Conservation (phyloP, 2,888 invertebrate species). For the Epistrophe eligans region DNA sequence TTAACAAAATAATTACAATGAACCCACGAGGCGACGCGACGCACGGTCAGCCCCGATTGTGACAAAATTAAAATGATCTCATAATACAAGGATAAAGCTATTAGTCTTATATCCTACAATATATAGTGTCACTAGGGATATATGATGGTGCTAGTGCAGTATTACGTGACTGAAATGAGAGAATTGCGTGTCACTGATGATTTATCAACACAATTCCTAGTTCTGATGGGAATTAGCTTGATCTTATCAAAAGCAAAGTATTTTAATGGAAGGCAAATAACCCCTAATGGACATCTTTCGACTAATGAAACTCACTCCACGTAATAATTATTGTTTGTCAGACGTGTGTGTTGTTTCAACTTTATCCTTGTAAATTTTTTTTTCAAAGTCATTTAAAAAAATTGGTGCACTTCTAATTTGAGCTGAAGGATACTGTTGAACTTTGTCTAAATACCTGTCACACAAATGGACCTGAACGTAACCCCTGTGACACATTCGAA, state of each 20-base stretch:
- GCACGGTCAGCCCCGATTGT: neutral
- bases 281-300: constrained; percentile 72
- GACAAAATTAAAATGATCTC: constrained; percentile 16
- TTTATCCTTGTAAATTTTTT: neutral
- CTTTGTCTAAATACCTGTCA: no score
- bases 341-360: neutral
- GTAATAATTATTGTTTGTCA: neutral
- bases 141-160: constrained; percentile 72
- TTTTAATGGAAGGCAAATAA: constrained; percentile 72
- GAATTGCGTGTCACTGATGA: constrained; percentile 73
- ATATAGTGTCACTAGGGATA: constrained; percentile 58
- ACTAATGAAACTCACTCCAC: constrained; percentile 54
- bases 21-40: no score
- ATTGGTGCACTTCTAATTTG: neutral
- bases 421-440: neutral
- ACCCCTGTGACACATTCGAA: no score
- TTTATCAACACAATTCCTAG: constrained; percentile 68
- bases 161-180: constrained; percentile 69
- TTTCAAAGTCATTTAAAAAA: neutral
- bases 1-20: constrained; percentile 18
- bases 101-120: constrained; percentile 27
- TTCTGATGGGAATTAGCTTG: constrained; percentile 70
- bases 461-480: no score
- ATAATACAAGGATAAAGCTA: constrained; percentile 28
- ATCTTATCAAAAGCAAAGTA: constrained; percentile 69